Evolutionary conservation across 2,113 vertebrate genomes (phyloP), one percentile per base, ranked within the genome.

Genomic region (Actinemys pallida): DNA sequence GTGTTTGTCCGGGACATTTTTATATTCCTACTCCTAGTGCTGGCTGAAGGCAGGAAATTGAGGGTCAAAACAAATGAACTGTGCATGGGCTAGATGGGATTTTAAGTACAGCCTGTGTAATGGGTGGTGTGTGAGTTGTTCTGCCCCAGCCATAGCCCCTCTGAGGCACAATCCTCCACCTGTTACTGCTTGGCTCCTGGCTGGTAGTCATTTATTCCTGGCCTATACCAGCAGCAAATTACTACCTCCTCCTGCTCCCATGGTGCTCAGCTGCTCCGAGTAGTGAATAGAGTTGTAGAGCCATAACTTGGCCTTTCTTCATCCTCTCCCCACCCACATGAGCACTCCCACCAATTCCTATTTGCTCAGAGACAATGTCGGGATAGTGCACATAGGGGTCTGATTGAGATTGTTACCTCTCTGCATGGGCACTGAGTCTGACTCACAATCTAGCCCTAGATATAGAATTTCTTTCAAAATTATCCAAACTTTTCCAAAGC

Each of bases 41-140:
- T 95, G 93, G 31, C 90, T 80, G 81, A 81, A 19, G 65, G 27
- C 89, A 90, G 94, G 92, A 87, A 92, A 53, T 53, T 85, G 75
- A 49, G 69, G 83, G 90, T 83, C 94, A 90, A 86, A 82, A 87
- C 85, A 92, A 0, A 0, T 5, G 8, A 6, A 81, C 11, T 83
- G 83, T 19, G 22, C 87, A 86, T 12, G n/a, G 84, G 79, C 62
- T 47, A 7, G 19, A 35, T 4, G 56, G 53, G 45, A 95, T 84
- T 56, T 72, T 81, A 50, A 81, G 31, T 27, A 78, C 35, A 42
- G 45, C 0, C 4, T 1, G n/a, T n/a, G 39, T n/a, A 89, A 92
- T 62, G 0, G 0, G 4, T 79, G 79, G 83, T 83, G 65, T 17
- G 90, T 54, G 25, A 45, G 45, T 69, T 90, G 84, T 80, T 31